Evolutionary conservation across 2,888 invertebrate genomes (phyloP), one percentile per base, ranked within the genome.

Genomic region (Apeira syringaria): DNA sequence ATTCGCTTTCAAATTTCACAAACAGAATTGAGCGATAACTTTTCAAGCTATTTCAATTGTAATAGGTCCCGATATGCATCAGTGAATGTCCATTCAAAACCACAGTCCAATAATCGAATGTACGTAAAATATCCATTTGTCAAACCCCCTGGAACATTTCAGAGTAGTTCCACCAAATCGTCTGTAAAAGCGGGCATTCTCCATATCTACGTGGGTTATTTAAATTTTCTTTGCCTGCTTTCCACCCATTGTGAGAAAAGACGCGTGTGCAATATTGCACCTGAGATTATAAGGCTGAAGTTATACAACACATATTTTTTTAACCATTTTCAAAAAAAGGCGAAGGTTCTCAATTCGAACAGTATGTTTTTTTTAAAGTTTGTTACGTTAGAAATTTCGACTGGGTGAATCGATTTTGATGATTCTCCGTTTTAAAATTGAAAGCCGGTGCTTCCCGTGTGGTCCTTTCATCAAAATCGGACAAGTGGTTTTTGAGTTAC

Each of bases 231-330:
- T 7, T 32, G 9, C 18, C 18, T 29, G 28, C 28, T 36, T 35
- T 25, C 30, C 7, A 31, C 12, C 26, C 36, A 39, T 47, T 43
- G 52, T 42, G 62, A 57, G 60, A 59, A 59, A 33, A 34, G 53
- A 66, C 67, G 61, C 60, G 65, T 53, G 59, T 70, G 66, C 69
- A 72, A 69, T 68, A 61, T 62, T 74, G 74, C 78, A 79, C 80
- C 77, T 79, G 77, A 53, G 70, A 53, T 57, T 60, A 45, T 52
- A 58, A 25, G 18, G 39, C 15, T 22, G 13, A 4, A 1, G 22
- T 4, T 9, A 32, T 22, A 32, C 7, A 5, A 1, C 7, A 6
- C 17, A 17, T 5, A 5, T 3, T 17, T 17, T 17, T 17, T 17
- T 17, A 17, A 2, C 17, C 3, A 17, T 5, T 17, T 17, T 3